Evolutionary conservation across 2,797 vertebrate genomes (phyloP).

Genomic region (Synanceia verrucosa): DNA sequence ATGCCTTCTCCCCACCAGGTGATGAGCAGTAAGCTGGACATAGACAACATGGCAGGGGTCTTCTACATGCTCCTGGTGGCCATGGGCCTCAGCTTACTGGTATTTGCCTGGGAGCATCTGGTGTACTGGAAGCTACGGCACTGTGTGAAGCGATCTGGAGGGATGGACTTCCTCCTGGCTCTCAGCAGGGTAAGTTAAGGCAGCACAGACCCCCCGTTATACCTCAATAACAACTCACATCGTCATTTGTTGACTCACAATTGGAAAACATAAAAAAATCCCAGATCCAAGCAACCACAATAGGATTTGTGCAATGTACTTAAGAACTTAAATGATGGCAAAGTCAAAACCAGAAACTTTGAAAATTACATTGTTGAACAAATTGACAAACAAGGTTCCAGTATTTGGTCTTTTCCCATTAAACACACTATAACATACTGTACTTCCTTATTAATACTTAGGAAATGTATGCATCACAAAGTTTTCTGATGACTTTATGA

Average conservation of each 20-base stretch:
- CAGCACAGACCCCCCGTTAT: background rate
- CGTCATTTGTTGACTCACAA: background rate
- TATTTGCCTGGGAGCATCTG: conserved; percentile 88
- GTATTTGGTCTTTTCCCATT: no score
- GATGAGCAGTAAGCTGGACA: conserved; percentile 89
- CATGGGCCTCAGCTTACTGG: conserved; percentile 83
- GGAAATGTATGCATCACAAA: background rate
- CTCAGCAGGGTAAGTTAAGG: conserved; percentile 86
- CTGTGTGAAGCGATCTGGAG: conserved; percentile 86
- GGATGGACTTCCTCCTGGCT: conserved; percentile 89
- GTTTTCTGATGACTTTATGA: background rate
- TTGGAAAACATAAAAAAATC: background rate
- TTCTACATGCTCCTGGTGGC: conserved; percentile 86
- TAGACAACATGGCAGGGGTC: conserved; percentile 85
- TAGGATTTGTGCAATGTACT: background rate
- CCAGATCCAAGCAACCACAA: background rate
- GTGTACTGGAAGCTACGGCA: conserved; percentile 91
- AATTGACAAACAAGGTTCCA: background rate
- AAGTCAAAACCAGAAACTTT: background rate
- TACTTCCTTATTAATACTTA: background rate
- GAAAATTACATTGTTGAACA: background rate
- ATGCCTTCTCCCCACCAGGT: conserved; percentile 73
- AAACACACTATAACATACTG: background rate
- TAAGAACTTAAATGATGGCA: background rate
- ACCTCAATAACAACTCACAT: background rate